Percentiles rank a stretch among this genome's conserved stretches.
Evolutionary conservation across 2,113 vertebrate species (phyloP).

Genomic region (Ictidomys tridecemlineatus): DNA sequence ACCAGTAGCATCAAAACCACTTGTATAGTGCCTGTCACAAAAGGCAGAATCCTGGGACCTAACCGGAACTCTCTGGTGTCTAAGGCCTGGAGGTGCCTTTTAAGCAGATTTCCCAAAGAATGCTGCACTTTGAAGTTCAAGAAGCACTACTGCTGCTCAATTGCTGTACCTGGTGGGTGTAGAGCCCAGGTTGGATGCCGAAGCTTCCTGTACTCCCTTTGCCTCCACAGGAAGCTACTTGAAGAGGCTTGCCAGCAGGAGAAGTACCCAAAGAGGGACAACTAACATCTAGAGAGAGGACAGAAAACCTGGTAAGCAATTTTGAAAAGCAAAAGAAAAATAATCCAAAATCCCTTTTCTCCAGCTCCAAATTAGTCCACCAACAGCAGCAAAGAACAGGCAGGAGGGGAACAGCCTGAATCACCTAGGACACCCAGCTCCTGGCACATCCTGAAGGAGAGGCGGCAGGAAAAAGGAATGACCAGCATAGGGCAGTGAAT

Average conservation of each 20-base stretch:
- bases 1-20: background rate
- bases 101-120: background rate
- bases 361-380: background rate
- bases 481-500: background rate
- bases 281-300: background rate
- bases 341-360: background rate
- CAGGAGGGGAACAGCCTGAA: background rate
- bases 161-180: rapidly evolving
- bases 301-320: background rate
- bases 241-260: background rate
- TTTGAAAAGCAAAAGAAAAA: background rate
- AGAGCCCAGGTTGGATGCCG: background rate
- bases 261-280: background rate
- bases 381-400: background rate
- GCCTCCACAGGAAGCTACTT: background rate
- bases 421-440: background rate
- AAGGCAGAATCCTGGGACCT: background rate
- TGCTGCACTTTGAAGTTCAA: background rate
- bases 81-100: background rate
- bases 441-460: background rate
- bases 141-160: background rate
- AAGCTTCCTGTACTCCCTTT: background rate
- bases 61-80: too few species aligned
- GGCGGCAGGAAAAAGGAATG: background rate
- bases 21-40: background rate